Evolutionary conservation across 2,797 vertebrate genomes (phyloP).

Genomic region (Lerista edwardsae): DNA sequence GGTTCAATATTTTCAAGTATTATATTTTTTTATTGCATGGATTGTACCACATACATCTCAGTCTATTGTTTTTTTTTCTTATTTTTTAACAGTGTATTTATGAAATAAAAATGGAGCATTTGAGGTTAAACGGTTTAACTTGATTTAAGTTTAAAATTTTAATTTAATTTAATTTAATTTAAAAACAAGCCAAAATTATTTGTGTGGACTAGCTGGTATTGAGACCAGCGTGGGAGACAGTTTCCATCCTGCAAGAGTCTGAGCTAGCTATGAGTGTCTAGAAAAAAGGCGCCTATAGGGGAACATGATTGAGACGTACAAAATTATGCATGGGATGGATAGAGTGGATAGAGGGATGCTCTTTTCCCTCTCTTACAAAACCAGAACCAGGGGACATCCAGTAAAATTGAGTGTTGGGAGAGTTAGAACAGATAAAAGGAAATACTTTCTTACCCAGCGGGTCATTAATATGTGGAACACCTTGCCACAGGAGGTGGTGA

Average conservation of each 20-base stretch:
- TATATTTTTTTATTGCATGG: conserved; percentile 45
- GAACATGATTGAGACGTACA: too few relatives aligned
- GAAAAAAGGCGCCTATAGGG: too few relatives aligned
- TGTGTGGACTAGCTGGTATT: background rate
- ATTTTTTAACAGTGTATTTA: background rate
- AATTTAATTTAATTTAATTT: too few relatives aligned
- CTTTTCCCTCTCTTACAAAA: too few relatives aligned
- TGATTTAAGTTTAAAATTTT: background rate
- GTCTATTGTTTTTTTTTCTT: background rate
- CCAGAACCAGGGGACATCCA: too few relatives aligned
- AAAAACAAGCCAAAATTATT: background rate
- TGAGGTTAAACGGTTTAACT: background rate
- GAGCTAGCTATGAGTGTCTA: background rate
- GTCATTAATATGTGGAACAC: too few relatives aligned
- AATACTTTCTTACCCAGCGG: too few relatives aligned
- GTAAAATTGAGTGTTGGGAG: too few relatives aligned
- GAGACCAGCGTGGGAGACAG: background rate
- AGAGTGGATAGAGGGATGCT: too few relatives aligned
- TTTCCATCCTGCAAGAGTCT: background rate
- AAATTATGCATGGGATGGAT: too few relatives aligned
- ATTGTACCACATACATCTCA: conserved; percentile 35
- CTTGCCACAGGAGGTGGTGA: too few relatives aligned
- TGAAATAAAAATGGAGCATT: background rate
- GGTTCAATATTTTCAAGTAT: conserved; percentile 43
- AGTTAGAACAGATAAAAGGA: too few relatives aligned